Percentiles rank a stretch among this genome's conserved stretches.
phyloP scores from a whole-genome alignment of 35 echinoderm and acorn worm genomes.

The Heliocidaris tuberculata region DNA sequence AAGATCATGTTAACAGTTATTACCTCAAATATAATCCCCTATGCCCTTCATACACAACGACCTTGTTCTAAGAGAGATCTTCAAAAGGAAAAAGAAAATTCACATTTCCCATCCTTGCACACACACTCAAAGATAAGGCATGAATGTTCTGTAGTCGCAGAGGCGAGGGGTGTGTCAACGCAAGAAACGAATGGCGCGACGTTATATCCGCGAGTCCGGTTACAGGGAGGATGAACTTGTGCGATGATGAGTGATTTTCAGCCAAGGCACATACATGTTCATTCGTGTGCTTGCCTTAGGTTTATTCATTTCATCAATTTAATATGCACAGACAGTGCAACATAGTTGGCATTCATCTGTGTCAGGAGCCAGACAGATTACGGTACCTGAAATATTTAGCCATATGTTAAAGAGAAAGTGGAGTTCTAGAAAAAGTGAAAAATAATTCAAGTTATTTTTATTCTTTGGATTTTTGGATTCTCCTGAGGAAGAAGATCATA shows the following conservation, averaged over 20 bases:
- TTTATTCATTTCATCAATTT: neutral
- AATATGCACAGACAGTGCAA: neutral
- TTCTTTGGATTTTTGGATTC: too few species aligned
- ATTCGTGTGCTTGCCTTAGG: neutral
- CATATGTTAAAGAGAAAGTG: neutral
- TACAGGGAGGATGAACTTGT: neutral
- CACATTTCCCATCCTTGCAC: neutral
- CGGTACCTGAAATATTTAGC: neutral
- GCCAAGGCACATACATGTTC: neutral
- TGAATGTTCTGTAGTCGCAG: neutral
- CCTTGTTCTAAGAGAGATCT: neutral
- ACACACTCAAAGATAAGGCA: neutral
- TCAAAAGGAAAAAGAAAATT: neutral
- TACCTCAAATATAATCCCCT: neutral
- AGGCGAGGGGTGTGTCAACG: constrained; percentile 5
- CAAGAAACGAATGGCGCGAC: neutral
- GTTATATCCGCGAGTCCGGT: neutral
- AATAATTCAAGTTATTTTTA: too few species aligned
- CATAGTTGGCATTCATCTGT: neutral
- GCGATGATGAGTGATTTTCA: constrained; percentile 6
- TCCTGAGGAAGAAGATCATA: too few species aligned
- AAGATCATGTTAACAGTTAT: neutral
- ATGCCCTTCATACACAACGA: neutral
- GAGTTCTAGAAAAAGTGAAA: neutral
- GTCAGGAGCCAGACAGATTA: neutral